phyloP scores from a whole-genome alignment of 2,888 invertebrate genomes.

The Leptinotarsa tumamoca region DNA sequence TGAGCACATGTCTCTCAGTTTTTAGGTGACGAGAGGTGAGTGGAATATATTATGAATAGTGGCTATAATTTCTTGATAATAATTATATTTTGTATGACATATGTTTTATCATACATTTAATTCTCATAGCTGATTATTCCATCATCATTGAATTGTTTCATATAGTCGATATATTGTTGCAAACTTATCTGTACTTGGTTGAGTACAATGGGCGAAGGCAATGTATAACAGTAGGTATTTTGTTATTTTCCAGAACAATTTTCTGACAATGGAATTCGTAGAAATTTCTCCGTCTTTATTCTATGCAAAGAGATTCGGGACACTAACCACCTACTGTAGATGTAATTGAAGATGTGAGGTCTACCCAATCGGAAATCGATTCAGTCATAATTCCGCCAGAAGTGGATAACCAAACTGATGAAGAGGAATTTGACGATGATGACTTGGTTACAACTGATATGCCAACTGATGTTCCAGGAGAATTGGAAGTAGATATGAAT shows the following conservation, averaged over 20 bases:
- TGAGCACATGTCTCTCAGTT: background rate
- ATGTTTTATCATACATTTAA: background rate
- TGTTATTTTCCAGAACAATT: background rate
- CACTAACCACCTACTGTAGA: slow-evolving; percentile 28
- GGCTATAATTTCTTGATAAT: too few relatives aligned
- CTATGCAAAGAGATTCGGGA: background rate
- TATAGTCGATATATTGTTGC: background rate
- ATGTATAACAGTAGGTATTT: background rate
- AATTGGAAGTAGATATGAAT: too few relatives aligned
- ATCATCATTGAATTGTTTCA: background rate
- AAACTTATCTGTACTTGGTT: background rate
- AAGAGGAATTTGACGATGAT: slow-evolving; percentile 15
- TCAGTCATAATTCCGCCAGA: too few relatives aligned
- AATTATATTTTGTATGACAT: background rate
- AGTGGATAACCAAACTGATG: slow-evolving; percentile 9
- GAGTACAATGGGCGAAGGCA: background rate
- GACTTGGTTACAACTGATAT: slow-evolving; percentile 16
- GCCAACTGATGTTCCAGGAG: background rate
- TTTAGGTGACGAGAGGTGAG: too few relatives aligned
- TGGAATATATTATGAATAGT: too few relatives aligned
- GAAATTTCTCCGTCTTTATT: background rate
- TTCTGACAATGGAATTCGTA: background rate
- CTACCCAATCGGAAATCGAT: slow-evolving; percentile 15
- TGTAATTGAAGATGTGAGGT: slow-evolving; percentile 17
- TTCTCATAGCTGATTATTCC: background rate